Evolutionary conservation across 23 tunicate species (phyloP).

Genomic region (Ciona savignyi): DNA sequence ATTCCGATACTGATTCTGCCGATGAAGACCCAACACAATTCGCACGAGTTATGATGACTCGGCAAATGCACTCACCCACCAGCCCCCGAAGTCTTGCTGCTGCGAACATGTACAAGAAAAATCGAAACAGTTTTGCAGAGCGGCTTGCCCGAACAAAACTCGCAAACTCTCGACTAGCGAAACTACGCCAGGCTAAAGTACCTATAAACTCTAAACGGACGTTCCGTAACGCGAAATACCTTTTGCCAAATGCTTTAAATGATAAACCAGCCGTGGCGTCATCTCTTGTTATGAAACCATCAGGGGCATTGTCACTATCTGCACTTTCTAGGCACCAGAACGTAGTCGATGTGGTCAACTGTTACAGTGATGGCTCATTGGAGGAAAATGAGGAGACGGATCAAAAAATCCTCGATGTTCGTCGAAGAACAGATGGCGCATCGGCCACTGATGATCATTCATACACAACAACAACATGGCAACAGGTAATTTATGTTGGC

Average conservation of each 20-base stretch:
- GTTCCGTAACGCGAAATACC: too few species aligned
- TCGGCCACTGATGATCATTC: conserved; percentile 34
- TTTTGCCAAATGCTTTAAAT: too few species aligned
- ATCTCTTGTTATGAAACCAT: conserved; percentile 24
- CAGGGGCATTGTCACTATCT: conserved; percentile 7
- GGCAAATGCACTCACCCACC: too few species aligned
- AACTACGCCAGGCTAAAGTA: too few species aligned
- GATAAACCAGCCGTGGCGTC: neutral
- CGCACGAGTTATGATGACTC: too few species aligned
- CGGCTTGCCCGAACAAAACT: conserved; percentile 10
- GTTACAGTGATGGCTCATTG: neutral
- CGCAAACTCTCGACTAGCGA: conserved; percentile 4
- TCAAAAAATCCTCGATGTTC: conserved; percentile 9
- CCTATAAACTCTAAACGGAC: too few species aligned
- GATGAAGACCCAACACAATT: too few species aligned
- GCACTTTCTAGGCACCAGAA: neutral
- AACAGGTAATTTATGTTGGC: too few species aligned
- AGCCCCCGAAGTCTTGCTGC: neutral
- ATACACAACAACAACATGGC: conserved; percentile 37
- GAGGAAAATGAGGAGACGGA: neutral
- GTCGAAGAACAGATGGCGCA: neutral
- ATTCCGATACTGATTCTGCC: too few species aligned
- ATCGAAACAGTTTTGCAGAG: conserved; percentile 4
- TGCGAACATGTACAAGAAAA: too few species aligned
- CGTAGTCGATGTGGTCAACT: neutral